Evolutionary conservation across 2,113 vertebrate genomes (phyloP), one percentile per base, ranked within the genome.

Genomic region (Hemichromis elongatus): DNA sequence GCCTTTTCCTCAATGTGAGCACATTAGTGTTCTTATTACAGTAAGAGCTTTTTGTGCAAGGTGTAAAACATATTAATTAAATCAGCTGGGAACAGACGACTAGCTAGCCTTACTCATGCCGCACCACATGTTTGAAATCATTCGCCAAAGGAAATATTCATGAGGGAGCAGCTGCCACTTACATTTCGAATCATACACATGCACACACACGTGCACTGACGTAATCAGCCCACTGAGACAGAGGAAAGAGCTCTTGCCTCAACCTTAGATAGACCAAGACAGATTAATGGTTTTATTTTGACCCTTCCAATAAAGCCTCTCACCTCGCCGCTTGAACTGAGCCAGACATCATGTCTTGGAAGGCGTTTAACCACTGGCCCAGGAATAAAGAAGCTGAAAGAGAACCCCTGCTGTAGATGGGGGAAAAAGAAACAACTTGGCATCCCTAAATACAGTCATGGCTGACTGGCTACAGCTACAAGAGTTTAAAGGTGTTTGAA

Each of bases 41-140:
- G 86, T 35, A 77, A 70, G 59, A 84, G 24, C 66, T 88, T 84
- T 88, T 88, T 89, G 66, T 87, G 56, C 88, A 92, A 91, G 87
- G 89, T 90, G 90, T 91, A 90, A 95, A 94, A 91, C 88, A 45
- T 90, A 92, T 93, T 91, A 90, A 95, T 95, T 90, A 93, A 87
- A 94, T 95, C 94, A 93, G 92, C 80, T 92, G 90, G 93, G 92
- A 94, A 80, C 87, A 86, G 84, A 73, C 14, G 47, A 92, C 82
- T 88, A 88, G 88, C 83, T 79, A 91, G 90, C 86, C 90, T 92
- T 92, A 83, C 91, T 93, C 91, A 89, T 93, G 90, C 80, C 84
- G 73, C 57, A 81, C 83, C 86, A 92, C 92, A 90, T 94, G 91
- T 90, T 92, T 90, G 85, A 89, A 89, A 89, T 83, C 83, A 85